Base-by-base conservation (phyloP, 2,888 invertebrate genomes). In the Rhabditoides inermis region DNA sequence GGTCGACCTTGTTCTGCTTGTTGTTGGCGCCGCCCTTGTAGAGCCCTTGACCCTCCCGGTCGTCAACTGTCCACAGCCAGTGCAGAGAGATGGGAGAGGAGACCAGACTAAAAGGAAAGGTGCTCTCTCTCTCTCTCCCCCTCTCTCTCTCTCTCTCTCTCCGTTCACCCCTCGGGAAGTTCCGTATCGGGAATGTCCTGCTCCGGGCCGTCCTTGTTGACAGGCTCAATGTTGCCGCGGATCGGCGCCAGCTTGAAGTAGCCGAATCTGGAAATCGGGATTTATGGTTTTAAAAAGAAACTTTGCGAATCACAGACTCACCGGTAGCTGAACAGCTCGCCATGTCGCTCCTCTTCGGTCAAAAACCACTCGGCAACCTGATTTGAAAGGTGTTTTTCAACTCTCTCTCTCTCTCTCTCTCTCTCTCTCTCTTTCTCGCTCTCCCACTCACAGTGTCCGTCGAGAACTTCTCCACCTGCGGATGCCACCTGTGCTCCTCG, bases 71-170 rank as follows among this genome's bases (percentile, higher is more conserved):
- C 72, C 72, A 72, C 28, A 73, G 59, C 58, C 61, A 72, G 44
- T 72, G 72, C 18, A 72, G 56, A 2, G 73, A 63, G n/a, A 72
- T 61, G 0, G 72, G 72, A 5, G 70, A 57, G 10, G 66, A 63
- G 22, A 72, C 57, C 15, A 72, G 49, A 2, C 69, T 68, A 39
- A 50, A 56, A 39, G n/a, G 20, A 3, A 32, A 15, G 32, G 7
- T 15, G 15, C 7, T 32, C 15, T 15, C 15, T 32, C 32, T n/a
- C 32, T 7, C 15, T 32, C 15, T 15, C 32, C 7, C 32, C 7
- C 15, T 32, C 15, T 32, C 32, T 15, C 32, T 7, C 15, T 32
- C 15, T 15, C 15, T 32, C 7, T 7, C 15, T 32, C 15, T 32
- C 32, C 32, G 3, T n/a, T 39, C 12, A 10, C 39, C 18, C 6